Conservation (phyloP, 2,113 vertebrate species). For the Montifringilla adamsi region DNA sequence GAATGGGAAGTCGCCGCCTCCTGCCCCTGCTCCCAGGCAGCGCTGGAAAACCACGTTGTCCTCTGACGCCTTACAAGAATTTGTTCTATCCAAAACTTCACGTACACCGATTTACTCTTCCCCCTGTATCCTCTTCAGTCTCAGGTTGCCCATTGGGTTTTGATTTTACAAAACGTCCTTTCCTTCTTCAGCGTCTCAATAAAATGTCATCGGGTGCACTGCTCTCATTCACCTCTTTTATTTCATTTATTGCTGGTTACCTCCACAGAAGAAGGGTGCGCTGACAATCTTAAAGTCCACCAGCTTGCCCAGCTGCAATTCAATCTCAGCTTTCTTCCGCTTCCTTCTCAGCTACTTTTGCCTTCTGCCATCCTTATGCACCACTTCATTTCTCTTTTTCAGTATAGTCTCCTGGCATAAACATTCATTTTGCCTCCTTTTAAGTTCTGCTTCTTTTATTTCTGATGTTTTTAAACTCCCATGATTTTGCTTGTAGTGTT, state of each 20-base stretch:
- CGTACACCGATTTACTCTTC: rapidly evolving
- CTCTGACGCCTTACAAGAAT: not conserved
- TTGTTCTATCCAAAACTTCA: not conserved
- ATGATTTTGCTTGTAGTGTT: not conserved
- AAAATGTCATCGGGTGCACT: not conserved
- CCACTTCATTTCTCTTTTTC: not conserved
- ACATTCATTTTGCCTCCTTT: not conserved
- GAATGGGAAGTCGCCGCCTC: not conserved
- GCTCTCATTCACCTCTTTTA: not conserved
- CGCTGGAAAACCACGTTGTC: rapidly evolving
- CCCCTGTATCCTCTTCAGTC: not conserved
- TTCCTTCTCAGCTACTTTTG: not conserved
- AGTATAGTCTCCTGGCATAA: not conserved
- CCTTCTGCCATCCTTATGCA: not conserved
- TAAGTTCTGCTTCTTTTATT: not conserved
- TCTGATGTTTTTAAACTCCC: not conserved
- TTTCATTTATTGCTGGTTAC: not conserved
- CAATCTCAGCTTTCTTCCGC: not conserved
- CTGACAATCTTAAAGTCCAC: not conserved
- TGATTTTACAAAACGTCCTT: not conserved
- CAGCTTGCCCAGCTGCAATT: not conserved
- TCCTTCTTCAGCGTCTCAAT: not conserved
- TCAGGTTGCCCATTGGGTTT: not conserved
- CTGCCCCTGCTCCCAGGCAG: not conserved
- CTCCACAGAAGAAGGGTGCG: not conserved